Evolutionary conservation across 1,140 invertebrate species (phyloP).

Genomic region (Euura saliciscinereae): DNA sequence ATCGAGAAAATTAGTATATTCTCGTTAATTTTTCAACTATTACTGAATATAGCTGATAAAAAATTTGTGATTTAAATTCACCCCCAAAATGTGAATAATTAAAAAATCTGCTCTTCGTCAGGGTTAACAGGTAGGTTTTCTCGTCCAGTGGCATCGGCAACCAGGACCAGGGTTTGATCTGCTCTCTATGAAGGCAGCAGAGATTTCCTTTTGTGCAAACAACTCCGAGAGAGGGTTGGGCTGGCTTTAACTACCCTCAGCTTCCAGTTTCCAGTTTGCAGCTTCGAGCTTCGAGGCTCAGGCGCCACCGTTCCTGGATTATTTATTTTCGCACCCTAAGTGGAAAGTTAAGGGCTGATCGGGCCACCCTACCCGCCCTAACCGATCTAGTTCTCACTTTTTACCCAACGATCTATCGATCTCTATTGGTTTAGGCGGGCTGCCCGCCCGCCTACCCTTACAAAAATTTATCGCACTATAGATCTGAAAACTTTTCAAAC

Average conservation of each 20-base stretch:
- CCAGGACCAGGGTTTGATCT: no score
- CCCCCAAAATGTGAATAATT: background rate
- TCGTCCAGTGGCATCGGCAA: background rate
- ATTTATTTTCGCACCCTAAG: conserved; percentile 14
- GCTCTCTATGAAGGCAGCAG: background rate
- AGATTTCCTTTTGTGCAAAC: conserved; percentile 13
- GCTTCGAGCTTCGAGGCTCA: background rate
- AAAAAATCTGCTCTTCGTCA: background rate
- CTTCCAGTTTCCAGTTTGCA: background rate
- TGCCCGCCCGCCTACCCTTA: no score
- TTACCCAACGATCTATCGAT: conserved; percentile 1
- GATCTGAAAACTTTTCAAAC: background rate
- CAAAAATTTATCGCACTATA: background rate
- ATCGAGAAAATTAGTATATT: no score
- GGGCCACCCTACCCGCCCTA: background rate
- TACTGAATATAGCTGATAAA: no score
- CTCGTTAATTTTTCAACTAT: no score
- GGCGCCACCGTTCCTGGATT: background rate
- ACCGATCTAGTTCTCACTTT: background rate
- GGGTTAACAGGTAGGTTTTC: background rate
- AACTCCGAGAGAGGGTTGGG: background rate
- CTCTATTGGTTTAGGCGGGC: background rate
- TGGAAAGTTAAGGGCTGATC: conserved; percentile 14
- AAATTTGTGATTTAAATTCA: background rate
- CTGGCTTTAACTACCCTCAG: conserved; percentile 11